These are phyloP conservation scores for Leucosticte australis DNA, from an alignment of 2,113 vertebrate genomes.

Conservation along the genomic window DNA sequence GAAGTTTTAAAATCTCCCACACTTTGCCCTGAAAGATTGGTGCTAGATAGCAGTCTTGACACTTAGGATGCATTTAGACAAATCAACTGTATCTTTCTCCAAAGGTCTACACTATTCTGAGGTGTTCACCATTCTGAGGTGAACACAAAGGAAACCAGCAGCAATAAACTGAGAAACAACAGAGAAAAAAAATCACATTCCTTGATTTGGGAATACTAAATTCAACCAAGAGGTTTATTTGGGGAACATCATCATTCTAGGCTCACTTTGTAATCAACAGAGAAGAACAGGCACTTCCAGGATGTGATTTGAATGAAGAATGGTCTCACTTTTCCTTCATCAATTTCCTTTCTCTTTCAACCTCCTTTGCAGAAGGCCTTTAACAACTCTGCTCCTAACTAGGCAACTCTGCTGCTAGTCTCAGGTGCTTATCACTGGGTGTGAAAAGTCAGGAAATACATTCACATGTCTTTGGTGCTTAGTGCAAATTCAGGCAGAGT, in stretches of 20 bases:
- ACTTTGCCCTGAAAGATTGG: neutral
- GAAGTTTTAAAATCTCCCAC: neutral
- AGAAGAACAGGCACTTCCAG: neutral
- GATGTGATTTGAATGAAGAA: neutral
- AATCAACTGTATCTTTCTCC: neutral
- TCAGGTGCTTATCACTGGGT: neutral
- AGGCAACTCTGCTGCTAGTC: neutral
- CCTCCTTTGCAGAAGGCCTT: neutral
- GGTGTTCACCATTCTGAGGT: neutral
- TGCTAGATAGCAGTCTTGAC: neutral
- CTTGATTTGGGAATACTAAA: neutral
- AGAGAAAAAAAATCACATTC: neutral
- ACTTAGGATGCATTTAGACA: neutral
- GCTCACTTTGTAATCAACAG: neutral
- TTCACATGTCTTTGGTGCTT: neutral
- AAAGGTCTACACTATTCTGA: neutral
- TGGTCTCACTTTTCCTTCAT: neutral
- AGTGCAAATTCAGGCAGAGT: conserved; percentile 15
- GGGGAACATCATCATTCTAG: neutral
- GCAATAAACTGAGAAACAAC: neutral
- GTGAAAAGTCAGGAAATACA: neutral
- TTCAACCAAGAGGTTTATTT: neutral
- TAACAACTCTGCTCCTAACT: neutral
- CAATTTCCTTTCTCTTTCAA: neutral
- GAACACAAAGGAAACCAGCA: neutral